Evolutionary conservation across 2,113 vertebrate genomes (phyloP).

Genomic region (Leptobrachium ailaonicum): DNA sequence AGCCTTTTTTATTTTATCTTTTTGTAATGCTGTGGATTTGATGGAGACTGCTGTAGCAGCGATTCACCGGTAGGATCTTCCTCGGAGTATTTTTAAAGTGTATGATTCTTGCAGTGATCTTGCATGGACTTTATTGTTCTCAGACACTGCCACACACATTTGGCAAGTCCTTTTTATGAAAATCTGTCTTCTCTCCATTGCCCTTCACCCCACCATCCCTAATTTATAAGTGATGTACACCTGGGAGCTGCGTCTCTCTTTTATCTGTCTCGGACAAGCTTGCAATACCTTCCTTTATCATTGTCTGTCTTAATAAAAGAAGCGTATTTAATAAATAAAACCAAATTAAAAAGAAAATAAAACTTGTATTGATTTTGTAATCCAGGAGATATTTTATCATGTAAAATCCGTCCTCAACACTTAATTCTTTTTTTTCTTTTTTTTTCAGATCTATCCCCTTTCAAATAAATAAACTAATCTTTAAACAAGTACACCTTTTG

Average conservation of each 20-base stretch:
- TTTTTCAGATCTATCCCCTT: conserved; percentile 56
- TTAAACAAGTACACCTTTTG: conserved; percentile 54
- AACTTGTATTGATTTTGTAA: conserved; percentile 69
- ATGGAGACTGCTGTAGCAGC: conserved; percentile 39
- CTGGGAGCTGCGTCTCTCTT: conserved; percentile 1
- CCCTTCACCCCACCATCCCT: conserved; percentile 32
- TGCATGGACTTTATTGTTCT: neutral
- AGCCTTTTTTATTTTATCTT: neutral
- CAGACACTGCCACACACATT: conserved; percentile 17
- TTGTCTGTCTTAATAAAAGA: conserved; percentile 58
- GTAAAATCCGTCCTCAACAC: conserved; percentile 65
- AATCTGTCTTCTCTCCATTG: neutral
- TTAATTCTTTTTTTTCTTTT: conserved; percentile 31
- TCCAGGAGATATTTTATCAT: conserved; percentile 71
- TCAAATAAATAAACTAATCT: conserved; percentile 72
- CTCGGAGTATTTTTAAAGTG: conserved; percentile 15
- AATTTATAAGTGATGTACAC: conserved; percentile 46
- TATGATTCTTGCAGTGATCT: conserved; percentile 11
- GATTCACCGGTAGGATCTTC: conserved; percentile 20
- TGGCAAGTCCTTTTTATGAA: neutral
- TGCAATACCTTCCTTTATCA: conserved; percentile 46
- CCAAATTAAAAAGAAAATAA: conserved; percentile 37
- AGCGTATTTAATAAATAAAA: conserved; percentile 56
- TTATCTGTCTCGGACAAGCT: conserved; percentile 5
- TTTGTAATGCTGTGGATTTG: conserved; percentile 41